These are phyloP conservation scores for Prochilodus magdalenae DNA, from an alignment of 2,113 vertebrate genomes.

Conservation along the genomic window DNA sequence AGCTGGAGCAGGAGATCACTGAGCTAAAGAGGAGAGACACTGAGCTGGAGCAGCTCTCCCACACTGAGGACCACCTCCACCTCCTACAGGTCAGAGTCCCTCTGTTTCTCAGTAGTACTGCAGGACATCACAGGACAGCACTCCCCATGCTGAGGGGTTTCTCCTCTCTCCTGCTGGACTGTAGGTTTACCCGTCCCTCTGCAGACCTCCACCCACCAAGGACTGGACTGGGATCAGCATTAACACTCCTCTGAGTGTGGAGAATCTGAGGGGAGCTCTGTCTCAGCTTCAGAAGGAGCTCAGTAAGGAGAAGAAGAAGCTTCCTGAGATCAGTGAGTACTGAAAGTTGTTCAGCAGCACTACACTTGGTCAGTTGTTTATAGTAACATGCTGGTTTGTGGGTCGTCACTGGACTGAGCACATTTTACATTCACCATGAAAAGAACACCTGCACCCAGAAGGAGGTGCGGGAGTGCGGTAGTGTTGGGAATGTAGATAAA, in stretches of 20 bases:
- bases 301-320: background rate
- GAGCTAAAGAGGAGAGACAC: slow-evolving; percentile 21
- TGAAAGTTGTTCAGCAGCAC: background rate
- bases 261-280: slow-evolving; percentile 10
- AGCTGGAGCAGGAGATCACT: slow-evolving; percentile 23
- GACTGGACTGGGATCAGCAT: slow-evolving; percentile 10
- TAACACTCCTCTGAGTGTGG: slow-evolving; percentile 2
- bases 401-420: no score
- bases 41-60: slow-evolving; percentile 32
- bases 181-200: slow-evolving; percentile 34
- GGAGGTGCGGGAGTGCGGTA: no score
- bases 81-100: slow-evolving; percentile 32
- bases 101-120: background rate
- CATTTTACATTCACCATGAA: no score
- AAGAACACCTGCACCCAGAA: no score
- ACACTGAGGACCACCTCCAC: slow-evolving; percentile 36
- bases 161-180: slow-evolving; percentile 4
- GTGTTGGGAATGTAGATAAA: no score
- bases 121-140: background rate
- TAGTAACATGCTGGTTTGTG: no score
- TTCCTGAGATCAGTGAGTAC: slow-evolving; percentile 18
- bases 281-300: slow-evolving; percentile 13
- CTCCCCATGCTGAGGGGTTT: background rate
- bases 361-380: no score
- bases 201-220: slow-evolving; percentile 19